phyloP scores from a whole-genome alignment of 2,888 invertebrate genomes.

The Athalia circularis region DNA sequence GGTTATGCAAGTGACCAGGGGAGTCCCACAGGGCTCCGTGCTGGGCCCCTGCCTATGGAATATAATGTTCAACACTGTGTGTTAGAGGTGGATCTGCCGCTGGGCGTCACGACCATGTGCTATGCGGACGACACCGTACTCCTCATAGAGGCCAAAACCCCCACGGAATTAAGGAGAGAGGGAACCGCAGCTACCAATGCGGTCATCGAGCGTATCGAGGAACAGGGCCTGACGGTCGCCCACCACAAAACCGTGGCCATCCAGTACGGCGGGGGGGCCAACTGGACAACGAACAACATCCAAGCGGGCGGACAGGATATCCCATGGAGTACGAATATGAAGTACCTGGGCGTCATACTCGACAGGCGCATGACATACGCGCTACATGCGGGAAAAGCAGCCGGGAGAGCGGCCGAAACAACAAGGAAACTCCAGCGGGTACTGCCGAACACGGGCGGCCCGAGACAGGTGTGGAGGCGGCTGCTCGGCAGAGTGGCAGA shows the following conservation, averaged over 20 bases:
- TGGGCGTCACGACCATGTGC: slow-evolving; percentile 40
- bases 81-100: slow-evolving; percentile 17
- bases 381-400: slow-evolving; percentile 42
- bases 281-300: too few relatives aligned
- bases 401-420: slow-evolving; percentile 46
- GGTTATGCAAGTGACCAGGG: slow-evolving; percentile 44
- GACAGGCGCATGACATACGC: slow-evolving; percentile 48
- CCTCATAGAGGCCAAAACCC: slow-evolving; percentile 44
- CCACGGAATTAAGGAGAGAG: slow-evolving; percentile 38
- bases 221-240: slow-evolving; percentile 49
- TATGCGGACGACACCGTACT: slow-evolving; percentile 5
- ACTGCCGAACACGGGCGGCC: slow-evolving; percentile 52
- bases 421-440: slow-evolving; percentile 43
- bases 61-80: slow-evolving; percentile 35
- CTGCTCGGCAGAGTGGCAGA: not conserved
- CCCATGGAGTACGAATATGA: slow-evolving; percentile 7
- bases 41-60: slow-evolving; percentile 51
- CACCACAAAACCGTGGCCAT: slow-evolving; percentile 53
- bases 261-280: slow-evolving; percentile 42
- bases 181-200: slow-evolving; percentile 4
- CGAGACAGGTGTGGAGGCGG: not conserved
- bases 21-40: slow-evolving; percentile 52
- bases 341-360: slow-evolving; percentile 54
- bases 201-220: slow-evolving; percentile 32
- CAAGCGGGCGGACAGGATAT: too few relatives aligned